Conservation (phyloP, 2,113 vertebrate genomes). For the Xiphophorus hellerii region DNA sequence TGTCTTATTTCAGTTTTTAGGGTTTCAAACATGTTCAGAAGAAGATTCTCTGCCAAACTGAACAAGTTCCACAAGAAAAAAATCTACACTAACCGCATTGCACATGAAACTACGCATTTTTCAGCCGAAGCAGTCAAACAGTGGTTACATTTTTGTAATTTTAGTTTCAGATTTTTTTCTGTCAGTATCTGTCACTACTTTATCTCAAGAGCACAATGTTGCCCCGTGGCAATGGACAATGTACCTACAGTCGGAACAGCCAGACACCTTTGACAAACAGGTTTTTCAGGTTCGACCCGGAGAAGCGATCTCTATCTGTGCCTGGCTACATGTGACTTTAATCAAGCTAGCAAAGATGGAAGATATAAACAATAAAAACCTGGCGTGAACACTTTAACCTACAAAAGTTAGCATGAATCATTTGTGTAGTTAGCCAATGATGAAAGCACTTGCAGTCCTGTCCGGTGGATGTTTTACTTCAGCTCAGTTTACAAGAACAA, state of each 20-base stretch:
- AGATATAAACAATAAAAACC: neutral
- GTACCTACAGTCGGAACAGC: neutral
- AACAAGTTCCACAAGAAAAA: neutral
- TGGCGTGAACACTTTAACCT: neutral
- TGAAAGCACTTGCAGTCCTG: neutral
- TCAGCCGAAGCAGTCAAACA: neutral
- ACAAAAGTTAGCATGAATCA: neutral
- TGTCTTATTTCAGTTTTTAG: neutral
- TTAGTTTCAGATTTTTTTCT: neutral
- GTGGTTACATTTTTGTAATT: neutral
- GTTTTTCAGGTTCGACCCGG: constrained; percentile 17
- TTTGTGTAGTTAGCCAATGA: no score
- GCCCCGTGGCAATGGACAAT: neutral
- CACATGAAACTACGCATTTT: neutral
- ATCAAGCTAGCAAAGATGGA: neutral
- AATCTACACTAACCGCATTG: neutral
- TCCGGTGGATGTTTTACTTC: neutral
- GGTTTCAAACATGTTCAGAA: neutral
- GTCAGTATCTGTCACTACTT: no score
- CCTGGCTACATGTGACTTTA: neutral
- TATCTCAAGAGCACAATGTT: neutral
- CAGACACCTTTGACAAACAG: neutral
- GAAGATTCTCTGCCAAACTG: neutral
- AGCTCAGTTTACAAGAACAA: neutral
- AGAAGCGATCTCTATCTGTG: neutral